Base-by-base conservation (phyloP, 2,888 invertebrate species). In the Eubasilissa splendida region DNA sequence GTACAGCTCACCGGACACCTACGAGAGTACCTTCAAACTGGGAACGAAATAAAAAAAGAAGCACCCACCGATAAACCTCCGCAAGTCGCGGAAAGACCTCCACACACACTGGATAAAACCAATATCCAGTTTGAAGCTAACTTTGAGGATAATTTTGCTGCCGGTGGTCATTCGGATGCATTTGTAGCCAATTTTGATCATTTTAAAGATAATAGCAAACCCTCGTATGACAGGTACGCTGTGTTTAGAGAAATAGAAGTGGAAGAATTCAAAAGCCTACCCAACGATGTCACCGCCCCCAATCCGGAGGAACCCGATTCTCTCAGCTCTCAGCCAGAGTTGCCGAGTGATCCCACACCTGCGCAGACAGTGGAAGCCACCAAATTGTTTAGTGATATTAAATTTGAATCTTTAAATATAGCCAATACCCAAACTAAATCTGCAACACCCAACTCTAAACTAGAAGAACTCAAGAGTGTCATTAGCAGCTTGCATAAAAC, bases 241-340 rank as follows among this genome's bases (percentile, higher is more conserved):
- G 97, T 95, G 0, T 97, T 97, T 85, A 91, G 97, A 83, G 97
- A 97, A 89, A 92, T 96, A 84, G 94, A 96, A 84, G 94, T 96
- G 85, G 95, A 95, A 86, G 94, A 94, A 84, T 87, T 93, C 52
- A 93, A 93, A 86, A 90, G 89, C 33, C 85, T 86, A 76, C 87
- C 87, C 22, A 83, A 84, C 60, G 85, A 85, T 33, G 78, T 82
- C 66, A 85, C 86, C 53, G 83, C 70, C 59, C 79, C 82, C 31
- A 84, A 85, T 12, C 88, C 87, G 80, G 85, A 86, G 0, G 90
- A 88, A 84, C 88, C 88, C 52, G 90, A 90, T 73, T 88, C 84
- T 56, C 54, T 80, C 77, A 84, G 83, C 76, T 84, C 83, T 76
- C 84, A 84, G 53, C 83, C 81, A 4, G 83, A 83, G 14, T 70